Evolutionary conservation across 2,797 vertebrate genomes (phyloP), one percentile per base, ranked within the genome.

Genomic region (Mareca penelope): DNA sequence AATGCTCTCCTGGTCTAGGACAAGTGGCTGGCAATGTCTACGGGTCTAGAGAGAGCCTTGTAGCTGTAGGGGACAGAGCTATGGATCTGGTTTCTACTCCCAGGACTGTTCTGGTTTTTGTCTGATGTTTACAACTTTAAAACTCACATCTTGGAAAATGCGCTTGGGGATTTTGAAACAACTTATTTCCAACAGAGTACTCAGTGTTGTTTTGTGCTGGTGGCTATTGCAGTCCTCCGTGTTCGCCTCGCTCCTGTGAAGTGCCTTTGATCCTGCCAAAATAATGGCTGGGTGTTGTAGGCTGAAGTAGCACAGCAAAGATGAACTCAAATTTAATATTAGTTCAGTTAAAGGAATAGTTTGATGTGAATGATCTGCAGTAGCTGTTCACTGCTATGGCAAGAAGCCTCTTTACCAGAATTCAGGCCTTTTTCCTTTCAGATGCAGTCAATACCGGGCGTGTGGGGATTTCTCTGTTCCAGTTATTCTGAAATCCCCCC

Each of bases 181-280:
- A n/a, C 29, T 75, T 0, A 0, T 79, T 52, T 75, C 42, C 59
- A 37, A 33, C 23, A 12, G 40, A 67, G 10, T 60, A 35, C 15
- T 29, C 0, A 0, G 33, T 18, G 23, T 35, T 6, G 0, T 39
- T 80, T 80, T 80, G 46, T 65, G 39, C 33, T 59, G n/a, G 8
- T 35, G 55, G 4, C 63, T 21, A 1, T 35, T 68, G 71, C 64
- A 70, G 60, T 21, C 15, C 59, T 77, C 26, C 9, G 0, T 1
- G 13, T 40, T 83, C 35, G 7, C 33, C 28, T 73, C 12, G 12
- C 42, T 55, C 18, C 75, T 53, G 35, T 1, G 31, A 76, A 77
- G n/a, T 5, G 0, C 26, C 71, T 80, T 77, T 89, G 59, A 12
- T 69, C 26, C 52, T 73, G 4, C 26, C 33, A 60, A 40, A 44